Percentiles rank a stretch among this genome's conserved stretches.
Conservation (phyloP, 1,140 invertebrate species). For the Drosophila nigromelanica region DNA sequence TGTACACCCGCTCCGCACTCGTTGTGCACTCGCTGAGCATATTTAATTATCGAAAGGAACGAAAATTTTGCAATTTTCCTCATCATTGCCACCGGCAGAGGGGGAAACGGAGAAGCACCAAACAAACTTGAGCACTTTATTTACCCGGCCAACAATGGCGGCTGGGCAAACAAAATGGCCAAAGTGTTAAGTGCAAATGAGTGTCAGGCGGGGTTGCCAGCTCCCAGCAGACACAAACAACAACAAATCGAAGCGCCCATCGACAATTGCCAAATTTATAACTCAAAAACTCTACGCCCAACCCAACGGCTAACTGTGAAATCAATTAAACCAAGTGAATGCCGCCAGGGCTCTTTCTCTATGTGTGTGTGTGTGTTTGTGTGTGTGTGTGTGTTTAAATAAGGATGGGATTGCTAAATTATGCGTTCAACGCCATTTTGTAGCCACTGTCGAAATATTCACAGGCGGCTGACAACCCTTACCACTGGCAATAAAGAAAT, state of each 20-base stretch:
- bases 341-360: slow-evolving; percentile 21
- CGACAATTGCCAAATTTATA: slow-evolving; percentile 64
- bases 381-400: slow-evolving; percentile 5
- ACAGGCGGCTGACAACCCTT: slow-evolving; percentile 11
- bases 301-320: slow-evolving; percentile 57
- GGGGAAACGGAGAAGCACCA: slow-evolving; percentile 13
- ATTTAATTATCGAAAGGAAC: slow-evolving; percentile 72
- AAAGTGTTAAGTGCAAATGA: slow-evolving; percentile 77
- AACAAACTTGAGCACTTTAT: slow-evolving; percentile 53
- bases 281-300: slow-evolving; percentile 42
- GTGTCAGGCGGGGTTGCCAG: slow-evolving; percentile 36
- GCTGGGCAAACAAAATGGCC: slow-evolving; percentile 63
- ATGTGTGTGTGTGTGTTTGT: neutral
- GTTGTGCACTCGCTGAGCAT: slow-evolving; percentile 28
- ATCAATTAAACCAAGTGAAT: slow-evolving; percentile 74
- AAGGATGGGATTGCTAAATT: slow-evolving; percentile 56
- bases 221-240: slow-evolving; percentile 52
- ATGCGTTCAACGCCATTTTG: slow-evolving; percentile 73
- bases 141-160: slow-evolving; percentile 51
- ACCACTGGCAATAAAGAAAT: slow-evolving; percentile 17
- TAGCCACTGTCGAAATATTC: slow-evolving; percentile 17
- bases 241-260: slow-evolving; percentile 65
- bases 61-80: slow-evolving; percentile 73
- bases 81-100: slow-evolving; percentile 46
- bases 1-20: slow-evolving; percentile 22